A percentile compares a stretch with the other conserved stretches of the same genome.
phyloP scores from a whole-genome alignment of 2,797 vertebrate species.

The Caiman crocodilus region DNA sequence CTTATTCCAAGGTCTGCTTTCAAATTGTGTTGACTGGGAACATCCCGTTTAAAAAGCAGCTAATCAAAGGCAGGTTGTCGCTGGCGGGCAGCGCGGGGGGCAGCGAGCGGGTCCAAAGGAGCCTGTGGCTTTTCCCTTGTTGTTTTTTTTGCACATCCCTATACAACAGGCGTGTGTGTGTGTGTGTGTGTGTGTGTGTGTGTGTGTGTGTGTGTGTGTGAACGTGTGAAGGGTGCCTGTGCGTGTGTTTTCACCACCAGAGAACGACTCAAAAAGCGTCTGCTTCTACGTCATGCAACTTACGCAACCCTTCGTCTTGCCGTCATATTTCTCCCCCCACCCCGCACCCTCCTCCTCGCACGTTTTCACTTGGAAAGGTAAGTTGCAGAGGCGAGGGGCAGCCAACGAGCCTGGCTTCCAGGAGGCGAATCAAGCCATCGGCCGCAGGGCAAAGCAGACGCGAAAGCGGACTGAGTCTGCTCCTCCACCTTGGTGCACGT shows the following conservation, averaged over 20 bases:
- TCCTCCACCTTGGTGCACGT: too few species aligned
- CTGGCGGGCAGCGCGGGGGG: neutral
- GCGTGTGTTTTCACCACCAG: neutral
- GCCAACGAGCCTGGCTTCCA: too few species aligned
- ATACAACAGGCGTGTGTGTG: too few species aligned
- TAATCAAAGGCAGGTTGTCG: slow-evolving; percentile 69
- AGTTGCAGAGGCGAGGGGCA: too few species aligned
- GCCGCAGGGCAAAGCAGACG: slow-evolving; percentile 42
- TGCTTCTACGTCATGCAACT: slow-evolving; percentile 73
- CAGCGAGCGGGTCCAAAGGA: neutral
- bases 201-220: too few species aligned
- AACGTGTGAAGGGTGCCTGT: neutral
- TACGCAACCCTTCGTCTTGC: slow-evolving; percentile 53
- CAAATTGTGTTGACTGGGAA: slow-evolving; percentile 9
- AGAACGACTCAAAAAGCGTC: slow-evolving; percentile 72
- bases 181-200: too few species aligned
- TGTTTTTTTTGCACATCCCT: too few species aligned
- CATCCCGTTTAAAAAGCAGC: slow-evolving; percentile 57
- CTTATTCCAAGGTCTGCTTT: slow-evolving; percentile 20
- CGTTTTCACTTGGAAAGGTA: too few species aligned
- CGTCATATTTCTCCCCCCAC: neutral
- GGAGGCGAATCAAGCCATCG: slow-evolving; percentile 60
- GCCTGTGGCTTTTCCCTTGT: too few species aligned
- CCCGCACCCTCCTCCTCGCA: neutral
- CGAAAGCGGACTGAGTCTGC: slow-evolving; percentile 10